Evolutionary conservation across 1,140 invertebrate species (phyloP).

Genomic region (Papilio polytes): DNA sequence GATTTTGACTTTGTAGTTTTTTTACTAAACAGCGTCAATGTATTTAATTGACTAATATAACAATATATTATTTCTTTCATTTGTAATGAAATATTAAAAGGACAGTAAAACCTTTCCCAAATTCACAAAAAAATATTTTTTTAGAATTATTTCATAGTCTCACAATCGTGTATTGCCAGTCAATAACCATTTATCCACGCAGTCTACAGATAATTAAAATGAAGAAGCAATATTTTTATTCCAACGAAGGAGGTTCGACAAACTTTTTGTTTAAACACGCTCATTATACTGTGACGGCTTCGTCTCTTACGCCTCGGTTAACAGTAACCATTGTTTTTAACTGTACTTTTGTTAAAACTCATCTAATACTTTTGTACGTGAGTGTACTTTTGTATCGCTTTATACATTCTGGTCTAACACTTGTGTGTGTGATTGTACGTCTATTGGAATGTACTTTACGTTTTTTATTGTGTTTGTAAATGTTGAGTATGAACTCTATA

Average conservation of each 20-base stretch:
- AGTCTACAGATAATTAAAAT: slow-evolving; percentile 21
- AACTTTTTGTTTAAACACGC: slow-evolving; percentile 41
- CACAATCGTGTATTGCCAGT: slow-evolving; percentile 15
- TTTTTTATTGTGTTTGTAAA: background rate
- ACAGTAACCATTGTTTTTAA: slow-evolving; percentile 45
- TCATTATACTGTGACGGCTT: slow-evolving; percentile 34
- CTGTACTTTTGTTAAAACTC: slow-evolving; percentile 42
- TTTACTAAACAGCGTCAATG: background rate
- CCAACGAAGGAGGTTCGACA: slow-evolving; percentile 39
- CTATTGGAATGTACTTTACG: background rate
- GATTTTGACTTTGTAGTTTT: background rate
- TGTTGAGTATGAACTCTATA: no score
- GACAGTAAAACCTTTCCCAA: no score
- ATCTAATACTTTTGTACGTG: background rate
- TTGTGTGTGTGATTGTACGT: background rate
- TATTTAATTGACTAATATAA: no score
- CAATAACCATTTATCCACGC: slow-evolving; percentile 41
- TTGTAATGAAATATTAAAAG: no score
- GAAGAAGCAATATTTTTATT: slow-evolving; percentile 24
- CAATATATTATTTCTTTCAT: no score
- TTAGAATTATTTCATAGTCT: background rate
- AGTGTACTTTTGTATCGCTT: slow-evolving; percentile 6
- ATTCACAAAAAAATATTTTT: no score
- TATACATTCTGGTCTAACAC: slow-evolving; percentile 5
- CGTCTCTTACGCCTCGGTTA: slow-evolving; percentile 41